Evolutionary conservation across 1,140 invertebrate species (phyloP).

Genomic region (Ridgeia piscesae): DNA sequence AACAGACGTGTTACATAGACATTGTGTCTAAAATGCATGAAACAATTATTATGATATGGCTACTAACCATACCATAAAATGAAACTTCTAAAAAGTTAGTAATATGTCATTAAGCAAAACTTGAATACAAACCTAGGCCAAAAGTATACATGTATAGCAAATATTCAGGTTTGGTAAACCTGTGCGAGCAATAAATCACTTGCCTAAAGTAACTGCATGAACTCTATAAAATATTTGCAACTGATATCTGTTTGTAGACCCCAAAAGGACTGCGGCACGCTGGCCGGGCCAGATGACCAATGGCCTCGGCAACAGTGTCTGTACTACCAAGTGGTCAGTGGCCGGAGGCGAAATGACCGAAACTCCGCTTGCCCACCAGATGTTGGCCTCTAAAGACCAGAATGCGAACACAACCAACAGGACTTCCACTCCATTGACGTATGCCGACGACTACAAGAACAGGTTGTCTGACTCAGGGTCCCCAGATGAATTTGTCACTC

Average conservation of each 20-base stretch:
- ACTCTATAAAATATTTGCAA: too few relatives aligned
- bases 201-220: too few relatives aligned
- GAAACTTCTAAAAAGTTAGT: too few relatives aligned
- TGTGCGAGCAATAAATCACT: too few relatives aligned
- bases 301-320: neutral
- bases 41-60: too few relatives aligned
- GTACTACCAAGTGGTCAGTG: neutral
- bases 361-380: neutral
- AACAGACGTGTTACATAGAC: too few relatives aligned
- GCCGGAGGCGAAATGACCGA: neutral
- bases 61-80: too few relatives aligned
- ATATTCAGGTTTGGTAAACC: too few relatives aligned
- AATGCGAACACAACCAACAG: neutral
- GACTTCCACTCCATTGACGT: neutral
- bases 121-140: too few relatives aligned
- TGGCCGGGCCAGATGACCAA: neutral
- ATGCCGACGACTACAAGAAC: neutral
- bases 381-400: neutral
- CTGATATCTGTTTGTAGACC: neutral
- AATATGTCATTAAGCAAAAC: too few relatives aligned
- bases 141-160: too few relatives aligned
- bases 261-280: neutral
- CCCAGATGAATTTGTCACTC: neutral
- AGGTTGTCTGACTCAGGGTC: neutral
- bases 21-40: too few relatives aligned